Conservation (phyloP, 2,888 invertebrate genomes). For the Xestobium rufovillosum region DNA sequence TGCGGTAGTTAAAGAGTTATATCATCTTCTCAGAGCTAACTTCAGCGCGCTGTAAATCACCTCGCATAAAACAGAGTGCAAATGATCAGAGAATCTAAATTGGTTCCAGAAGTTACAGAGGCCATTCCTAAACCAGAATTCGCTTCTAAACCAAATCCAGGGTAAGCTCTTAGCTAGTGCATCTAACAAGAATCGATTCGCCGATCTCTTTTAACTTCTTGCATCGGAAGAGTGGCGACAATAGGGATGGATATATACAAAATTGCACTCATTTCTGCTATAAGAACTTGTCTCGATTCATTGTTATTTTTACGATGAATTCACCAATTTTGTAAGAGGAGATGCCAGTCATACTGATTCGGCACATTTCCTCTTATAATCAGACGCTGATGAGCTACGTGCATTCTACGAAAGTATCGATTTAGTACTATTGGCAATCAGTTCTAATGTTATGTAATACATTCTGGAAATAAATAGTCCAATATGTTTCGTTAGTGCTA, state of each 20-base stretch:
- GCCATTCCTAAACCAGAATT: slow-evolving; percentile 27
- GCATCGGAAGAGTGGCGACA: slow-evolving; percentile 7
- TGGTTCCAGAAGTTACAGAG: slow-evolving; percentile 28
- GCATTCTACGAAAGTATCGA: too few relatives aligned
- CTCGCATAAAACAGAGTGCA: slow-evolving; percentile 30
- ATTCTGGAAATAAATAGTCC: too few relatives aligned
- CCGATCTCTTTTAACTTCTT: slow-evolving; percentile 17
- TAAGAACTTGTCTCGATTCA: slow-evolving; percentile 17
- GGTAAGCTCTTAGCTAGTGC: slow-evolving; percentile 15
- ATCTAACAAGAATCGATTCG: slow-evolving; percentile 23
- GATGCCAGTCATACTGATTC: slow-evolving; percentile 16
- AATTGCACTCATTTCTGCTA: slow-evolving; percentile 14
- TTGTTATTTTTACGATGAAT: slow-evolving; percentile 16
- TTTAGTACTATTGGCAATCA: too few relatives aligned
- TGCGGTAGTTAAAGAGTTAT: too few relatives aligned
- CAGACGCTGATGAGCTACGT: background rate
- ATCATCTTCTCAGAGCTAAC: too few relatives aligned
- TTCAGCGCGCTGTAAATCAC: too few relatives aligned
- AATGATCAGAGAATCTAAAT: slow-evolving; percentile 31
- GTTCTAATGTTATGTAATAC: too few relatives aligned
- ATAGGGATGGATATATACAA: too few relatives aligned
- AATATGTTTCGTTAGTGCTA: too few relatives aligned
- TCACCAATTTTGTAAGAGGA: slow-evolving; percentile 10
- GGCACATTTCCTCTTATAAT: slow-evolving; percentile 15
- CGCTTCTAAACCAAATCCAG: slow-evolving; percentile 16